phyloP scores from a whole-genome alignment of 2,797 vertebrate genomes.

The Arrhamphus sclerolepis region DNA sequence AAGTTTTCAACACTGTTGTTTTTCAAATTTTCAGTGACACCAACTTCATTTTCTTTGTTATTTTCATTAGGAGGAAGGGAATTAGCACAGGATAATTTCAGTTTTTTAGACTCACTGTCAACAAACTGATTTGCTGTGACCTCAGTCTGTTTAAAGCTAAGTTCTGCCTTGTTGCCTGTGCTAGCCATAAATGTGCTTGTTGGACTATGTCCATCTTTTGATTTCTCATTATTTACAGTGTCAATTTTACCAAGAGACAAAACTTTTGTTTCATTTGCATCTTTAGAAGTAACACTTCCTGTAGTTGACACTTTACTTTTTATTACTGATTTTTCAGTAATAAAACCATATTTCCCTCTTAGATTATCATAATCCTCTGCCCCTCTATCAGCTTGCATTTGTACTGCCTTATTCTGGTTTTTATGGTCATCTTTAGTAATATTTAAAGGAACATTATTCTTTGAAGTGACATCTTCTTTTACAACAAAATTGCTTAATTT shows the following conservation, averaged over 20 bases:
- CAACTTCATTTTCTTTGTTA: slow-evolving; percentile 31
- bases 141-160: slow-evolving; percentile 17
- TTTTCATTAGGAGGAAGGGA: slow-evolving; percentile 20
- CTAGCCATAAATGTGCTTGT: slow-evolving; percentile 9
- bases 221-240: slow-evolving; percentile 19
- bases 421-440: slow-evolving; percentile 21
- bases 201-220: slow-evolving; percentile 23
- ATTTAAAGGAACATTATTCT: slow-evolving; percentile 18
- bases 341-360: slow-evolving; percentile 67
- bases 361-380: slow-evolving; percentile 49
- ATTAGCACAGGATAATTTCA: slow-evolving; percentile 57
- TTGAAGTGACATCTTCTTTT: slow-evolving; percentile 32
- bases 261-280: slow-evolving; percentile 27
- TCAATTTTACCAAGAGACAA: slow-evolving; percentile 23
- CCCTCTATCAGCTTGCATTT: slow-evolving; percentile 26
- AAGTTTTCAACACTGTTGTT: slow-evolving; percentile 34
- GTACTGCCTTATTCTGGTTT: slow-evolving; percentile 17
- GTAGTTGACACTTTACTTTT: slow-evolving; percentile 22
- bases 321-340: slow-evolving; percentile 20
- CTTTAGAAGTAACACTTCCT: slow-evolving; percentile 22
- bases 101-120: slow-evolving; percentile 72
- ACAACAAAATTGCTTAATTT: slow-evolving; percentile 28
- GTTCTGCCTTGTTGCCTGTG: slow-evolving; percentile 29
- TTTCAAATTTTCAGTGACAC: slow-evolving; percentile 38
- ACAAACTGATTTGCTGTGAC: slow-evolving; percentile 53